Percentiles rank a stretch among this genome's conserved stretches.
These are phyloP conservation scores for Megaleporinus macrocephalus DNA, from an alignment of 2,113 vertebrate genomes.

Conservation along the genomic window DNA sequence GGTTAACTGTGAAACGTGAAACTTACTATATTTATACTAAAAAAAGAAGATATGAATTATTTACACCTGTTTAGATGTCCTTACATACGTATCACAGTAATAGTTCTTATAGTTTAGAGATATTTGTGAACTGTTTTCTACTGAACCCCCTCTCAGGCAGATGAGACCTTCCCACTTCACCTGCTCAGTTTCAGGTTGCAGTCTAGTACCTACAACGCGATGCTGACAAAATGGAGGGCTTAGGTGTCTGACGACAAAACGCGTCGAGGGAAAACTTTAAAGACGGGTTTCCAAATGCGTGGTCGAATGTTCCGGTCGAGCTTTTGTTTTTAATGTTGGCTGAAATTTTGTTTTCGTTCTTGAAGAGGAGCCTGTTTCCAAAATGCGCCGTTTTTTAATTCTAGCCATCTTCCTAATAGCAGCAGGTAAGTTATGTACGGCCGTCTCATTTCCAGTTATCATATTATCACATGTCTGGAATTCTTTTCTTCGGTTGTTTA, in stretches of 20 bases:
- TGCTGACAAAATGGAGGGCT: slow-evolving; percentile 45
- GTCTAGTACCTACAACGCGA: background rate
- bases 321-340: background rate
- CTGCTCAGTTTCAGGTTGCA: slow-evolving; percentile 49
- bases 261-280: background rate
- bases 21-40: background rate
- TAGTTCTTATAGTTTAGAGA: background rate
- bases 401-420: slow-evolving; percentile 30
- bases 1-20: background rate
- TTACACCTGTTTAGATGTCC: rapidly evolving
- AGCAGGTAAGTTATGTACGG: slow-evolving; percentile 52
- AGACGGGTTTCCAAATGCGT: background rate
- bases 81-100: background rate
- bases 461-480: too few species aligned
- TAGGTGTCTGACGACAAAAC: slow-evolving; percentile 37
- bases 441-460: background rate
- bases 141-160: background rate
- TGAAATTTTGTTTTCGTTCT: background rate
- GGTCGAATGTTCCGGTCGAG: background rate
- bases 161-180: slow-evolving; percentile 35
- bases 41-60: background rate
- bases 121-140: background rate
- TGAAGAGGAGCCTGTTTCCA: background rate
- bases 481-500: background rate
- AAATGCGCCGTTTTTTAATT: slow-evolving; percentile 39